phyloP scores from a whole-genome alignment of 1,140 invertebrate genomes.

The Plodia interpunctella region DNA sequence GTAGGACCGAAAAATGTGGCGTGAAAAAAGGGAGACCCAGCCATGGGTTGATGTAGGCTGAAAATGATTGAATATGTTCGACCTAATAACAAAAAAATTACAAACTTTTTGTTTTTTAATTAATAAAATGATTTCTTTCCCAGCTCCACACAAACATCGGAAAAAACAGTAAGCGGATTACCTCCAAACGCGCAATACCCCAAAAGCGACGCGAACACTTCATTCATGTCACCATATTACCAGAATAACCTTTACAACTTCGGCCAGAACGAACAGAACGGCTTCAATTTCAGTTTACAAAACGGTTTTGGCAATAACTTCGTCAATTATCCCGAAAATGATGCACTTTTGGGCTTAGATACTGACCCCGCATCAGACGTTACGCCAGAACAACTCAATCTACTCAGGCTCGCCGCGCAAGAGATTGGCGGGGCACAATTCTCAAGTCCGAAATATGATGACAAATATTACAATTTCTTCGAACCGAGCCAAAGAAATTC shows the following conservation, averaged over 20 bases:
- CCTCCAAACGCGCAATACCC: slow-evolving; percentile 36
- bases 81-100: not conserved
- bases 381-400: slow-evolving; percentile 63
- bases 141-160: slow-evolving; percentile 54
- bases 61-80: no score
- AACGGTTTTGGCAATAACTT: slow-evolving; percentile 56
- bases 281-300: slow-evolving; percentile 48
- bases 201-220: slow-evolving; percentile 45
- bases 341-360: slow-evolving; percentile 47
- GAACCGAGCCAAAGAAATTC: slow-evolving; percentile 70
- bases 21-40: no score
- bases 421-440: slow-evolving; percentile 69
- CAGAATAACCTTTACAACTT: slow-evolving; percentile 48
- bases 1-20: no score
- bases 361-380: slow-evolving; percentile 40
- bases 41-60: no score
- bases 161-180: slow-evolving; percentile 49
- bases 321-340: slow-evolving; percentile 54
- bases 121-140: slow-evolving; percentile 16
- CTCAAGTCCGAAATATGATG: slow-evolving; percentile 49
- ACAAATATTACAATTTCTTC: slow-evolving; percentile 66
- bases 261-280: slow-evolving; percentile 46
- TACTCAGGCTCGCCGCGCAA: slow-evolving; percentile 67
- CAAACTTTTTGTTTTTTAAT: not conserved
- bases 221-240: slow-evolving; percentile 45